Conservation (phyloP, 2,797 vertebrate species). For the Anguilla anguilla region DNA sequence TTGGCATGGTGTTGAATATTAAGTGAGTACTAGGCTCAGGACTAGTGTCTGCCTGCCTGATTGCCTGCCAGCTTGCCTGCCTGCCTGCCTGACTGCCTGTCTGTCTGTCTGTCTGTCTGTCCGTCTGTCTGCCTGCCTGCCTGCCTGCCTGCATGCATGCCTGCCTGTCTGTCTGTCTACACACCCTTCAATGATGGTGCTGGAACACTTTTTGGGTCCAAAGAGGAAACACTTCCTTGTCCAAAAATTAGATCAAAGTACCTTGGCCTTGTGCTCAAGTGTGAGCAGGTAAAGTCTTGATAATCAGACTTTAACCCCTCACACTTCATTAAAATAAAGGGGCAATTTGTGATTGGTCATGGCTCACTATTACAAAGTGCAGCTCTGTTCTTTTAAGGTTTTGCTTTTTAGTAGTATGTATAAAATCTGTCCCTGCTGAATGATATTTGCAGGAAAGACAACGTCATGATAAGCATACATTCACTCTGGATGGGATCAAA, state of each 20-base stretch:
- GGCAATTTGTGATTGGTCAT: not conserved
- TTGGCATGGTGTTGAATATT: not conserved
- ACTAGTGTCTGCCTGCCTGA: not conserved
- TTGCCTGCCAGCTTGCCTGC: too few relatives aligned
- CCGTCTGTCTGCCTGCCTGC: not conserved
- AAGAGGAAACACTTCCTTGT: not conserved
- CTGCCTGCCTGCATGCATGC: not conserved
- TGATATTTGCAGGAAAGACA: not conserved
- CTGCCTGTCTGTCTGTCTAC: not conserved
- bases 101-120: not conserved
- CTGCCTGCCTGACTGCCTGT: not conserved
- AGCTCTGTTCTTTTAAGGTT: not conserved
- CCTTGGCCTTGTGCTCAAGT: not conserved
- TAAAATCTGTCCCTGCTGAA: not conserved
- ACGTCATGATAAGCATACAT: not conserved
- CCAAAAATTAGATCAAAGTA: not conserved
- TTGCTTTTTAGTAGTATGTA: not conserved
- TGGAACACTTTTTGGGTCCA: not conserved
- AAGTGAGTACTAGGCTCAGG: not conserved
- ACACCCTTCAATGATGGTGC: too few relatives aligned
- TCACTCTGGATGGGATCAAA: not conserved
- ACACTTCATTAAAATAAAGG: not conserved
- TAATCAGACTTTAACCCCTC: not conserved
- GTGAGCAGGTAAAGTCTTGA: not conserved
- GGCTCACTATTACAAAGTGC: not conserved